Percentiles rank a stretch among this genome's conserved stretches.
Evolutionary conservation across 2,797 vertebrate species (phyloP).

Genomic region (Sarcoramphus papa): DNA sequence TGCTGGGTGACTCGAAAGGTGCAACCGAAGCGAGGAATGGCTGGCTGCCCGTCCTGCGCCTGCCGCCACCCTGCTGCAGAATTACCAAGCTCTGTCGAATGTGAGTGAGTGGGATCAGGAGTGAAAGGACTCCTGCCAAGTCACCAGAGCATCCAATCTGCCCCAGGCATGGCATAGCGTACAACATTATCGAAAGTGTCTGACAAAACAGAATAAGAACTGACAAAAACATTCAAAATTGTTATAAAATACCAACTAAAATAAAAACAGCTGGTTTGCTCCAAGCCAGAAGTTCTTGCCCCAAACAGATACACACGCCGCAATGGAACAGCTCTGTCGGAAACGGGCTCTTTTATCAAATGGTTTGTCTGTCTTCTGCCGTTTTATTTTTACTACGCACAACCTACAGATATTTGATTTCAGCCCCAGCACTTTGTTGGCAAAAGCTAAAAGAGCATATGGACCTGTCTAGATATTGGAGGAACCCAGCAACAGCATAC

Average conservation of each 20-base stretch:
- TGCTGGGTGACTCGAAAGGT: not conserved
- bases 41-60: not conserved
- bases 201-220: not conserved
- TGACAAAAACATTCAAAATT: not conserved
- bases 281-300: not conserved
- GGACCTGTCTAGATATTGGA: conserved; percentile 13
- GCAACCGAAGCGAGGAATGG: not conserved
- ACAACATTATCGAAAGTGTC: not conserved
- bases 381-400: not conserved
- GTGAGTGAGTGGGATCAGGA: not conserved
- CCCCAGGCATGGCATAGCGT: not conserved
- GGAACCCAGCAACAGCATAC: conserved; percentile 2
- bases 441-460: conserved; percentile 14
- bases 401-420: not conserved
- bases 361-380: not conserved
- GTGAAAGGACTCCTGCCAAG: not conserved
- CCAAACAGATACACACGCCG: not conserved
- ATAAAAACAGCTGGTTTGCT: not conserved
- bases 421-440: conserved; percentile 2
- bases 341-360: not conserved
- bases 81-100: not conserved
- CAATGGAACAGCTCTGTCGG: not conserved
- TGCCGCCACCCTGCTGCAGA: not conserved
- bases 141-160: not conserved
- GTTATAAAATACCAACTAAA: not conserved